Base-by-base conservation (phyloP, 2,888 invertebrate genomes). In the Temnothorax unifasciatus region DNA sequence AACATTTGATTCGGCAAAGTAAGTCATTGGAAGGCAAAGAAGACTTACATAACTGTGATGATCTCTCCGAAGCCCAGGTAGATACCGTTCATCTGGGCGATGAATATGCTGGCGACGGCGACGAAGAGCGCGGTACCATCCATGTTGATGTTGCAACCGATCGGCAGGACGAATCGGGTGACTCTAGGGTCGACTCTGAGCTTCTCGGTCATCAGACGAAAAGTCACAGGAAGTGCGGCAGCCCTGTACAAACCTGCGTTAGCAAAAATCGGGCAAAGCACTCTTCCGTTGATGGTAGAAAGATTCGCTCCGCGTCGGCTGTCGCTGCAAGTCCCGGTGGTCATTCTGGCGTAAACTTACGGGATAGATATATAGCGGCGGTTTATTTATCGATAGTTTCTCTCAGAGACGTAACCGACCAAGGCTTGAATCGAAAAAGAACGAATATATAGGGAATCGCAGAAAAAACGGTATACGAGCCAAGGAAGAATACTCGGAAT, bases 141-240 rank as follows among this genome's bases (percentile, higher is more conserved):
- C 98, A 98, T 98, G 95, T 99, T 99, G 94, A 98, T 97, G 93
- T 98, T 98, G 93, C 98, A 98, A 6, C 98, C 98, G 89, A 98
- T 98, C 0, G 98, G 98, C 15, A 98, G 95, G 68, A 99, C 98
- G 95, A 99, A 99, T 88, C 98, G 96, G 0, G 98, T 97, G 90
- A 99, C 97, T 86, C 98, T 96, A 54, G 97, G 96, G 95, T 98
- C 98, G 87, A 98, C 96, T 87, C 97, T 96, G 85, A 98, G 96
- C 82, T 97, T 97, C 87, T 98, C 97, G 94, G 98, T 98, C 97
- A 98, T 97, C 92, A 97, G 97, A 85, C 97, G 96, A 95, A 98
- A 97, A 66, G 98, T 98, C 83, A 98, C 97, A 44, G 98, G 98
- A 83, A 99, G 96, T 61, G 98, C 98, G 87, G 98, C 98, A 87